Conservation (phyloP, 2,888 invertebrate genomes). For the Melanchra persicariae region DNA sequence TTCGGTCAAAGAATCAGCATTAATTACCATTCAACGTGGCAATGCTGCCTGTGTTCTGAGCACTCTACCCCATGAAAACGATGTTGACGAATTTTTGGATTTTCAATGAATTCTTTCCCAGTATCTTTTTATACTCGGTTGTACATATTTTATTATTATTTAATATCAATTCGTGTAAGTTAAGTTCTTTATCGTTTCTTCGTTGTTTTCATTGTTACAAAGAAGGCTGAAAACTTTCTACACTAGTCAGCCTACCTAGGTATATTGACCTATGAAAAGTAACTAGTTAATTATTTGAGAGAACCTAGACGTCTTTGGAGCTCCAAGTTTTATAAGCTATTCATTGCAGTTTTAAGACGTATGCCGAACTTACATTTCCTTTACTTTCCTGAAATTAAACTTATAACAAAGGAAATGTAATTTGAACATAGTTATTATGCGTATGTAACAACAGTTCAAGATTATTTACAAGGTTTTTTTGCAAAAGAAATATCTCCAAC, state of each 20-base stretch:
- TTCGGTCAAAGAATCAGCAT: neutral
- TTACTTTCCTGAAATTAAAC: neutral
- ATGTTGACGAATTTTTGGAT: neutral
- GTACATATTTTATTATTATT: neutral
- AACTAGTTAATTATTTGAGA: conserved; percentile 11
- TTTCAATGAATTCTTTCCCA: neutral
- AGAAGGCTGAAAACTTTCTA: neutral
- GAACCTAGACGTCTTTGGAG: neutral
- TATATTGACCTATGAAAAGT: neutral
- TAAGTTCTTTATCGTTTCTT: neutral
- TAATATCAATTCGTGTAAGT: neutral
- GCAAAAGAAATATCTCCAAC: neutral
- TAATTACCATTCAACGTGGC: neutral
- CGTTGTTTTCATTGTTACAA: neutral
- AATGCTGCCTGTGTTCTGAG: neutral
- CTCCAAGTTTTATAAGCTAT: neutral
- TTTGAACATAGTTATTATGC: neutral
- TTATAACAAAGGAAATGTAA: conserved; percentile 16
- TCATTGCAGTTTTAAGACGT: conserved; percentile 1
- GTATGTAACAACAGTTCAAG: neutral
- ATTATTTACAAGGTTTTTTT: neutral
- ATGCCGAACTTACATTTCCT: neutral
- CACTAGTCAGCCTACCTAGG: neutral
- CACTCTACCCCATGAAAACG: neutral
- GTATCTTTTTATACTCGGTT: neutral